Conservation (phyloP, 1,140 invertebrate genomes). For the Harpegnathos saltator region DNA sequence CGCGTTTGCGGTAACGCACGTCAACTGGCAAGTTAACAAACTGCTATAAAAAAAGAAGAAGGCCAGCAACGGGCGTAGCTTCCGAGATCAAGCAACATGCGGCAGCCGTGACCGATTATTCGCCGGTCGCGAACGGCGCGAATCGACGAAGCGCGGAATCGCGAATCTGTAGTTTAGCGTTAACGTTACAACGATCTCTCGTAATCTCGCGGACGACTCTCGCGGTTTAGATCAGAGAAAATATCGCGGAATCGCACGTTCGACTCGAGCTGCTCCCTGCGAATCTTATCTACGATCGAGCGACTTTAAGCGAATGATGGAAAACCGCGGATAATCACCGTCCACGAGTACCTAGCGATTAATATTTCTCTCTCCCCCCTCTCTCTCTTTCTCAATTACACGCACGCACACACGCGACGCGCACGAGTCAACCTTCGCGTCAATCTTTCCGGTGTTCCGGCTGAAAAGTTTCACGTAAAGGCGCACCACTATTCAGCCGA, state of each 20-base stretch:
- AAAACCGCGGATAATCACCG: not conserved
- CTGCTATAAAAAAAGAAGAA: not conserved
- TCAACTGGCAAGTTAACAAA: not conserved
- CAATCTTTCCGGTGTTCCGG: conserved; percentile 33
- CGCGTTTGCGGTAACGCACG: not conserved
- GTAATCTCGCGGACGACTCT: no score
- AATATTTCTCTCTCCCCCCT: not conserved
- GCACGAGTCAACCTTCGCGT: conserved; percentile 45
- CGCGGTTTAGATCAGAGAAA: no score
- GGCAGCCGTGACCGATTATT: not conserved
- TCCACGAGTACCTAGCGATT: not conserved
- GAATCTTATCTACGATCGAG: no score
- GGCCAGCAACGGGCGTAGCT: not conserved
- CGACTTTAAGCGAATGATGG: not conserved
- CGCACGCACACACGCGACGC: conserved; percentile 17
- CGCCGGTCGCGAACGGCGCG: not conserved
- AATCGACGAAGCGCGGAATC: not conserved
- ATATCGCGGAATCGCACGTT: no score
- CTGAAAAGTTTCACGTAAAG: not conserved
- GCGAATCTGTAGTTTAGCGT: no score
- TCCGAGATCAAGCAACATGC: not conserved
- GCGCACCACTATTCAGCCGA: not conserved
- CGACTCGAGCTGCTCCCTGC: no score
- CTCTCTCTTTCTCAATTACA: not conserved
- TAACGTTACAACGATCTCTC: no score